Conservation (phyloP, 1,140 invertebrate species). For the Drosophila nannoptera region DNA sequence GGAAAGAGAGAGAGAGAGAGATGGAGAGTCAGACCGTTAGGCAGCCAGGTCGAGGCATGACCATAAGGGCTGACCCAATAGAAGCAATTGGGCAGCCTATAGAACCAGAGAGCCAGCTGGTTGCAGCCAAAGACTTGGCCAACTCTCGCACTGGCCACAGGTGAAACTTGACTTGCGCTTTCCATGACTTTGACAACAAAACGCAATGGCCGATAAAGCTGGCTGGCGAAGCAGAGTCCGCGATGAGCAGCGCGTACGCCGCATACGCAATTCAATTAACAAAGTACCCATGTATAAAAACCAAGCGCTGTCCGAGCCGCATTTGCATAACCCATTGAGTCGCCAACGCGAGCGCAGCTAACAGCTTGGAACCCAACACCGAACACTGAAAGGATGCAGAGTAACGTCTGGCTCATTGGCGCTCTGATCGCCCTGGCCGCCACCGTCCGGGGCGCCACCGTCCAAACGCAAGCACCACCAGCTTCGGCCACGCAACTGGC, state of each 20-base stretch:
- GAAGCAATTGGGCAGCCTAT: slow-evolving; percentile 5
- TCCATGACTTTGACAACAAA: slow-evolving; percentile 66
- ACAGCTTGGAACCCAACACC: slow-evolving; percentile 13
- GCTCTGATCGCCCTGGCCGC: slow-evolving; percentile 49
- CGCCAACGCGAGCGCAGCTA: slow-evolving; percentile 66
- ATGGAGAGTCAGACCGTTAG: slow-evolving; percentile 2
- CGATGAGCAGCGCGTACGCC: slow-evolving; percentile 39
- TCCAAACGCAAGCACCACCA: slow-evolving; percentile 26
- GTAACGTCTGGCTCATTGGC: slow-evolving; percentile 47
- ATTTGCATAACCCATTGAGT: slow-evolving; percentile 78
- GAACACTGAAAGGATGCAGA: slow-evolving; percentile 53
- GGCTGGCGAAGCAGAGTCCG: slow-evolving; percentile 36
- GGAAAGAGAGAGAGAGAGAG: neutral
- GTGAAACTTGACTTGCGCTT: slow-evolving; percentile 75
- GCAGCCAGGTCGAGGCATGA: slow-evolving; percentile 29
- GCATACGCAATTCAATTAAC: slow-evolving; percentile 76
- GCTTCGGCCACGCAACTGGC: slow-evolving; percentile 82
- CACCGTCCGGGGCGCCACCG: slow-evolving; percentile 42
- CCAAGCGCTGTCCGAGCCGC: slow-evolving; percentile 53
- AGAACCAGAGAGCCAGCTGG: slow-evolving; percentile 20
- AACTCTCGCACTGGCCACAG: neutral
- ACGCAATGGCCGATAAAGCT: slow-evolving; percentile 58
- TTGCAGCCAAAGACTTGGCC: neutral
- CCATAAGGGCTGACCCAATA: slow-evolving; percentile 64
- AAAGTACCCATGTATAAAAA: slow-evolving; percentile 78